These are phyloP conservation scores for Tenebrio molitor DNA, from an alignment of 1,140 invertebrate species.

Conservation along the genomic window DNA sequence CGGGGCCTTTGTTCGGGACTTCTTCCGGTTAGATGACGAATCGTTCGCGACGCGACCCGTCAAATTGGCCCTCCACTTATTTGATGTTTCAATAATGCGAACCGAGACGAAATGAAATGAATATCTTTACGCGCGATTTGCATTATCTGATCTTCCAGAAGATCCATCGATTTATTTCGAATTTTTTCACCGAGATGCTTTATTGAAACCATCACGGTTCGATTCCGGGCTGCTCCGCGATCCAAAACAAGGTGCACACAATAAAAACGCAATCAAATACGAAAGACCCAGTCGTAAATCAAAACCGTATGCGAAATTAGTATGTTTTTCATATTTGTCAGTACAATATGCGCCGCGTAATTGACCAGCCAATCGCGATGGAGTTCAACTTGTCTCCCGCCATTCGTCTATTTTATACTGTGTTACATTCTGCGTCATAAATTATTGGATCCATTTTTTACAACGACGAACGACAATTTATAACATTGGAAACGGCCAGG, in stretches of 20 bases:
- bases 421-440: slow-evolving; percentile 29
- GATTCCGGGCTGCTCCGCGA: background rate
- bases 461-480: slow-evolving; percentile 33
- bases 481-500: slow-evolving; percentile 15
- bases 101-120: slow-evolving; percentile 23
- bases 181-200: background rate
- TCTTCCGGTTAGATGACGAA: slow-evolving; percentile 43
- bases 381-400: slow-evolving; percentile 32
- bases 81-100: slow-evolving; percentile 34
- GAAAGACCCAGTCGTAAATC: slow-evolving; percentile 6
- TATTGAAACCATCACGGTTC: background rate
- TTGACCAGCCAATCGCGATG: slow-evolving; percentile 39
- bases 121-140: slow-evolving; percentile 34
- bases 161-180: slow-evolving; percentile 9
- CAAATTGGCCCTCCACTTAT: slow-evolving; percentile 15
- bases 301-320: slow-evolving; percentile 36
- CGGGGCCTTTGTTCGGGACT: slow-evolving; percentile 24
- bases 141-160: slow-evolving; percentile 20
- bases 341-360: slow-evolving; percentile 46
- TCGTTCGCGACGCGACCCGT: background rate
- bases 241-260: background rate
- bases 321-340: slow-evolving; percentile 49
- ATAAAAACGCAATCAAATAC: slow-evolving; percentile 11
- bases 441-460: slow-evolving; percentile 35
- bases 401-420: slow-evolving; percentile 43